Base-by-base conservation (phyloP, 2,888 invertebrate genomes). In the Drosophila differens region DNA sequence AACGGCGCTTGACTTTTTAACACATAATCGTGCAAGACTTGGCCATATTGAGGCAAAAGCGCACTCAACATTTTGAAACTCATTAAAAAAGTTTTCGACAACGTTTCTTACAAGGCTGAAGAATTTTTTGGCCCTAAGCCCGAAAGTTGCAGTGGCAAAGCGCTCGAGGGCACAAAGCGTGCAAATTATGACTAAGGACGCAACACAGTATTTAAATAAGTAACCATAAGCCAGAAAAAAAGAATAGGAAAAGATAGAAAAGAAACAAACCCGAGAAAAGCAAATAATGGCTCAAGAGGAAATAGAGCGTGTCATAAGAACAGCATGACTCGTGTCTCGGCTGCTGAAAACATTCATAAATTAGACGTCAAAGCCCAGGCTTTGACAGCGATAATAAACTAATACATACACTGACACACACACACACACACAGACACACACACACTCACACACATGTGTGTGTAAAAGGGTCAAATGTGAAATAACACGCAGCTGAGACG, bases 41-140 rank as follows among this genome's bases (percentile, higher is more conserved):
- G 30, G 67, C 37, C 47, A 66, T 66, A 53, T 70, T 67, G 57
- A 74, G 68, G 72, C 70, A 73, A 73, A 82, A 76, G 81, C 81
- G 83, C 85, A 82, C 70, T 81, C 81, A 79, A 85, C 84, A 89
- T 90, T 84, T 82, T 81, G 76, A 77, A 90, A 87, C 85, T 90
- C 87, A 87, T 87, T 87, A 87, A 89, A 90, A 90, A 87, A 83
- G 66, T 87, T 90, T 86, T 76, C 35, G 65, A 68, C 73, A 76
- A 79, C 74, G 83, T 82, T 76, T 78, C 78, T 72, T 69, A 69
- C 67, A 73, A 66, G 66, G 28, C 53, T 39, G 54, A 67, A 49
- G 77, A 74, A 83, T 81, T 68, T 67, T 64, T 51, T 44, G 14
- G 47, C 39, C 58, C 53, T 16, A 61, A 66, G 63, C 63, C 61